Evolutionary conservation across 2,888 invertebrate species (phyloP).

Genomic region (Sphaerophoria taeniata): DNA sequence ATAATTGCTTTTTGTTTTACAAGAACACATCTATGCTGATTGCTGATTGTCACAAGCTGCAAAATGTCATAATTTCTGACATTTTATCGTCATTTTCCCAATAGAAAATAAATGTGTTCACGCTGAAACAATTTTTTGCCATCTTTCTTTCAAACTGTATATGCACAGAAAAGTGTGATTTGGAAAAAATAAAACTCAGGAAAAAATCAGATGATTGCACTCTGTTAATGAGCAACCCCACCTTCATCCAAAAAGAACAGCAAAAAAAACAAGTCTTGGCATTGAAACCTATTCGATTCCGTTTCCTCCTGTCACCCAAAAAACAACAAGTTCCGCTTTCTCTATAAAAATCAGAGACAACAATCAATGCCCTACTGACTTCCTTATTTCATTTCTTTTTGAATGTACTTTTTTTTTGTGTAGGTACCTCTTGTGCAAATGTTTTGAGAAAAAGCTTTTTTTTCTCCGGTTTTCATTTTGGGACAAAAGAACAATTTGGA

Average conservation of each 20-base stretch:
- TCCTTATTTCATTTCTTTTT: slow-evolving; percentile 34
- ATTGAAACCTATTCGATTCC: slow-evolving; percentile 49
- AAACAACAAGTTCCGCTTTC: not conserved
- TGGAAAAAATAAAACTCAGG: not conserved
- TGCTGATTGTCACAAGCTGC: too few relatives aligned
- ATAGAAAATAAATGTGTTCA: too few relatives aligned
- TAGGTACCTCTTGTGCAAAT: not conserved
- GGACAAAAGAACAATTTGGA: slow-evolving; percentile 49
- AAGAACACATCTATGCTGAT: too few relatives aligned
- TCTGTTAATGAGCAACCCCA: not conserved
- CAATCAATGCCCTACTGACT: slow-evolving; percentile 71
- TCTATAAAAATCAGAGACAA: slow-evolving; percentile 31
- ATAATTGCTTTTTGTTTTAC: too few relatives aligned
- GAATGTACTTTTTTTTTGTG: slow-evolving; percentile 3
- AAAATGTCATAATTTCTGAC: too few relatives aligned
- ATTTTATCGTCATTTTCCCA: too few relatives aligned
- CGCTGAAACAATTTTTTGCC: too few relatives aligned
- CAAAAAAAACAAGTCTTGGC: slow-evolving; percentile 26
- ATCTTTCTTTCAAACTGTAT: too few relatives aligned
- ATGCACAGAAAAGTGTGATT: too few relatives aligned
- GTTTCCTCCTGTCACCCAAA: not conserved
- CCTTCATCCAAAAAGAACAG: not conserved
- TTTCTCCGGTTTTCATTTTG: slow-evolving; percentile 59
- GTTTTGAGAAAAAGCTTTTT: slow-evolving; percentile 31
- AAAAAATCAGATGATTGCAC: not conserved